Evolutionary conservation across 1,140 invertebrate species (phyloP).

Genomic region (Psilanteris sp.): DNA sequence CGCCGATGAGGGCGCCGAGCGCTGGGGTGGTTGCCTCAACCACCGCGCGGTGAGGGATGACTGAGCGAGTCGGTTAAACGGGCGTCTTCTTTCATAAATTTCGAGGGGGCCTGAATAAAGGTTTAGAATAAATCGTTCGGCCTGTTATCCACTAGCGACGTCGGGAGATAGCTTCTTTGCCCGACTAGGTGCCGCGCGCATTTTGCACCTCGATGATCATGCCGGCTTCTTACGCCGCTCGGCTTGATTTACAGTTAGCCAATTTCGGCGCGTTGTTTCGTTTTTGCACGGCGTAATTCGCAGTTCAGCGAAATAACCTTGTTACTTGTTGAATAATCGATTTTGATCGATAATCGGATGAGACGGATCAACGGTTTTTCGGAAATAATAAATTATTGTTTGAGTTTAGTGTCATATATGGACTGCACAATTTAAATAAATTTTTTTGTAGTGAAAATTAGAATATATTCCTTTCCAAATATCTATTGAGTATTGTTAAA

Average conservation of each 20-base stretch:
- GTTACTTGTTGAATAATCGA: too few relatives aligned
- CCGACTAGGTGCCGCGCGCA: conserved; percentile 14
- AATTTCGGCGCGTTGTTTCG: conserved; percentile 7
- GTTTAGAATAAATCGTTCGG: conserved; percentile 79
- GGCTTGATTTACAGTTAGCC: conserved; percentile 12
- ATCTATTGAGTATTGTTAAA: too few relatives aligned
- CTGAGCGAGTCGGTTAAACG: conserved; percentile 79
- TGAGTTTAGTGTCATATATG: too few relatives aligned
- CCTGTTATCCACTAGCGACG: conserved; percentile 77
- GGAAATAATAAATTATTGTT: too few relatives aligned
- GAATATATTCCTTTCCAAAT: too few relatives aligned
- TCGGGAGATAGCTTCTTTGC: conserved; percentile 70
- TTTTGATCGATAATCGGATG: too few relatives aligned
- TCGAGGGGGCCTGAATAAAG: conserved; percentile 76
- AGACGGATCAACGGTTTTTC: too few relatives aligned
- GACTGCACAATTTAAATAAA: too few relatives aligned
- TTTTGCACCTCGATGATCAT: conserved; percentile 54
- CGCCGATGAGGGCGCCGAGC: conserved; percentile 39
- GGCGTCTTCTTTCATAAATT: conserved; percentile 81
- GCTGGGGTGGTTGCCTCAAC: conserved; percentile 71
- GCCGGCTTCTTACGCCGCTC: conserved; percentile 15
- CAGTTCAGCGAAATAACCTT: too few relatives aligned
- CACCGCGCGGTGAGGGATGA: conserved; percentile 77
- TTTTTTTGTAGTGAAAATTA: too few relatives aligned
- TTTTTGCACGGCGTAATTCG: not conserved